phyloP scores from a whole-genome alignment of 2,888 invertebrate species.

The Dermolepida albohirtum region DNA sequence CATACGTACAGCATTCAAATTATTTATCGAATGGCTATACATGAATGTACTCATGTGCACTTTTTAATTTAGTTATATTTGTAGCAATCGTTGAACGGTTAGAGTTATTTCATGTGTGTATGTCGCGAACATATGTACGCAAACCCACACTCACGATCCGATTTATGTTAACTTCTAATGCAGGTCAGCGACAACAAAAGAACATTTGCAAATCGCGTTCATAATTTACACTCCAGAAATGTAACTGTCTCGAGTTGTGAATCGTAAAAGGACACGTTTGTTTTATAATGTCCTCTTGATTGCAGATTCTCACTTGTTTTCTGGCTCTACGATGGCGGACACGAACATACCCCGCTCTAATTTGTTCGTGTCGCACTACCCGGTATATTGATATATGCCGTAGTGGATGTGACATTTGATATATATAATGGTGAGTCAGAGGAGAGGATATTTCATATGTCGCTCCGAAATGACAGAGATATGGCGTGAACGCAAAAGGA shows the following conservation, averaged over 20 bases:
- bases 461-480: neutral
- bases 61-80: constrained; percentile 14
- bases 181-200: constrained; percentile 38
- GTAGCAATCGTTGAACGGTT: constrained; percentile 11
- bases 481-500: no score
- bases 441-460: constrained; percentile 35
- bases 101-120: constrained; percentile 34
- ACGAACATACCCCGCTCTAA: constrained; percentile 35
- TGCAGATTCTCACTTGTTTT: constrained; percentile 39
- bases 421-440: constrained; percentile 58
- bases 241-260: constrained; percentile 39
- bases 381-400: constrained; percentile 56
- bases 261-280: constrained; percentile 41
- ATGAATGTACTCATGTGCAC: neutral
- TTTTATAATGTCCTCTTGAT: constrained; percentile 43
- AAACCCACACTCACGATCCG: constrained; percentile 30
- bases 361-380: constrained; percentile 36
- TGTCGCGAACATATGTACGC: constrained; percentile 41
- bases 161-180: constrained; percentile 44
- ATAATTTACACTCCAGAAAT: constrained; percentile 39
- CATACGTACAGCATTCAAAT: no score
- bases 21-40: neutral
- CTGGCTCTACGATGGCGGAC: constrained; percentile 16
- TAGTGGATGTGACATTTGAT: constrained; percentile 57
- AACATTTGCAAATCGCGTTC: constrained; percentile 42